A percentile compares a stretch with the other conserved stretches of the same genome.
phyloP scores from a whole-genome alignment of 2,888 invertebrate species.

The Gasteruption jaculator region DNA sequence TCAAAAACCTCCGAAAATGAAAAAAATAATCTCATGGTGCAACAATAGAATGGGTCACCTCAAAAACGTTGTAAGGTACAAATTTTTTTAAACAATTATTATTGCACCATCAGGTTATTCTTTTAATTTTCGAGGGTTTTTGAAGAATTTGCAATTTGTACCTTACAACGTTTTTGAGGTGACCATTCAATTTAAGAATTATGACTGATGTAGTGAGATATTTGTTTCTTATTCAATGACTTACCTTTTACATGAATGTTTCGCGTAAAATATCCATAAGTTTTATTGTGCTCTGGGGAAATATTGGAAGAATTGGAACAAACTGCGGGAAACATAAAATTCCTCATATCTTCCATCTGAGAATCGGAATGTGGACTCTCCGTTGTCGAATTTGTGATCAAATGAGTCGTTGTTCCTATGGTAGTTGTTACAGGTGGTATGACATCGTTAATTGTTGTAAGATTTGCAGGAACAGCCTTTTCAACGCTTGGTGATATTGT shows the following conservation, averaged over 20 bases:
- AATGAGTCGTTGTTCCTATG: slow-evolving; percentile 20
- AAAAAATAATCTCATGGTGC: too few relatives aligned
- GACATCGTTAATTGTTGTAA: slow-evolving; percentile 19
- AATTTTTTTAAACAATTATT: background rate
- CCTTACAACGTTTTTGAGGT: too few relatives aligned
- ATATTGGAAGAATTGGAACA: slow-evolving; percentile 62
- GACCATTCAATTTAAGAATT: slow-evolving; percentile 4
- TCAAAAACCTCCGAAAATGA: too few relatives aligned
- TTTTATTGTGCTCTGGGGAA: slow-evolving; percentile 62
- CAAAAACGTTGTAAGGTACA: background rate
- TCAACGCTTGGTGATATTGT: slow-evolving; percentile 20
- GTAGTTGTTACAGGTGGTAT: slow-evolving; percentile 20
- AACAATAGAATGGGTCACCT: too few relatives aligned
- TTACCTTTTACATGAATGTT: slow-evolving; percentile 67
- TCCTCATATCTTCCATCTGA: slow-evolving; percentile 23
- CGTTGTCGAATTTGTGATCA: slow-evolving; percentile 19
- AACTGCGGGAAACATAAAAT: slow-evolving; percentile 51
- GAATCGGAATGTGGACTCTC: background rate
- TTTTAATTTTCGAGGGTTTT: too few relatives aligned
- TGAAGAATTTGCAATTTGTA: too few relatives aligned
- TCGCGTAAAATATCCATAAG: slow-evolving; percentile 69
- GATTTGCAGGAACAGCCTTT: slow-evolving; percentile 17
- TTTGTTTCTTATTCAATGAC: slow-evolving; percentile 19
- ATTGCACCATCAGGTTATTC: slow-evolving; percentile 1
- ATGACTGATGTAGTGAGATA: slow-evolving; percentile 6